A percentile compares a stretch with the other conserved stretches of the same genome.
phyloP scores from a whole-genome alignment of 2,888 invertebrate species.

The Ganaspis brasiliensis region DNA sequence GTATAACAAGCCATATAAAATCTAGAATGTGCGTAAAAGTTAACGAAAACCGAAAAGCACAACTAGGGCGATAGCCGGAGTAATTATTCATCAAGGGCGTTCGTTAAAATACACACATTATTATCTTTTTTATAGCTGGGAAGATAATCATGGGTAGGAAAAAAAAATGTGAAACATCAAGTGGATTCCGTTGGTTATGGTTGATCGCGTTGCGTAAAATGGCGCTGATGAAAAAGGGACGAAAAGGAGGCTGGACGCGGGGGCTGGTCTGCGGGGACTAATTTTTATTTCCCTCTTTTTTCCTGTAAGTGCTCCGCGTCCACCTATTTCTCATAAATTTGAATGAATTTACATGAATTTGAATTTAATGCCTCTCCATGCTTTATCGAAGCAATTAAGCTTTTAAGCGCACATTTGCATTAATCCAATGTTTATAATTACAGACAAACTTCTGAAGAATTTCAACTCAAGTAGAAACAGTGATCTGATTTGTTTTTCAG shows the following conservation, averaged over 20 bases:
- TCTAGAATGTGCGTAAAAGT: neutral
- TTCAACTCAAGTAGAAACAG: neutral
- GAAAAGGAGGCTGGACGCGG: constrained; percentile 72
- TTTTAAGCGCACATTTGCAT: constrained; percentile 81
- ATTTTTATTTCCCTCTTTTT: constrained; percentile 79
- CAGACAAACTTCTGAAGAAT: constrained; percentile 65
- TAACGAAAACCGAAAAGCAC: constrained; percentile 17
- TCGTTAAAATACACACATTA: constrained; percentile 57
- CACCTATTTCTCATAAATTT: constrained; percentile 81
- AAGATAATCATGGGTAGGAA: constrained; percentile 11
- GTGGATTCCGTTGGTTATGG: constrained; percentile 55
- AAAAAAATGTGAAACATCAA: constrained; percentile 9
- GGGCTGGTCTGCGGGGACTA: constrained; percentile 78
- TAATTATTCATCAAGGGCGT: constrained; percentile 39
- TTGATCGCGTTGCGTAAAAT: constrained; percentile 66
- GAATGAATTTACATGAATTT: constrained; percentile 81
- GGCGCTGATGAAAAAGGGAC: constrained; percentile 64
- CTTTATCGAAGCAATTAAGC: constrained; percentile 81
- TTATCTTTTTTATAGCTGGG: constrained; percentile 42
- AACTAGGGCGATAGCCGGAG: constrained; percentile 2
- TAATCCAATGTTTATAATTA: constrained; percentile 81
- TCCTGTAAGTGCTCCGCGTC: constrained; percentile 79
- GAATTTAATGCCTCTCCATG: constrained; percentile 80
- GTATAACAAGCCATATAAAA: constrained; percentile 39
- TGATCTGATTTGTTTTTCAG: too few relatives aligned